Evolutionary conservation across 2,797 vertebrate genomes (phyloP).

Genomic region (Hydrophis major): DNA sequence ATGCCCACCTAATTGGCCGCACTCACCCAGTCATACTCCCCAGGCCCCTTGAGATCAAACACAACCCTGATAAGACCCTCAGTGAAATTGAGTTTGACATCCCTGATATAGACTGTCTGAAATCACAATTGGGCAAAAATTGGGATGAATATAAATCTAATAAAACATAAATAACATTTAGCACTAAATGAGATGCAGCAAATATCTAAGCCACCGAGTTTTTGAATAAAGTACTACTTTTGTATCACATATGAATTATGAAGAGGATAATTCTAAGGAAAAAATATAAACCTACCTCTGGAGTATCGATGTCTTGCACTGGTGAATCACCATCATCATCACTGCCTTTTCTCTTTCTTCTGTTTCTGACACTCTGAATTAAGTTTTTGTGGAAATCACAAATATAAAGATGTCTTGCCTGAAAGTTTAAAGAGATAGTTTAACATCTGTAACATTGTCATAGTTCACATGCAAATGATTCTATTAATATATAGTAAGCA

Average conservation of each 20-base stretch:
- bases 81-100: too few relatives aligned
- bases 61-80: too few relatives aligned
- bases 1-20: too few relatives aligned
- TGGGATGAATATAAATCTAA: background rate
- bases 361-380: conserved; percentile 81
- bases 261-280: background rate
- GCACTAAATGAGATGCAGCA: background rate
- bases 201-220: background rate
- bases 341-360: conserved; percentile 82
- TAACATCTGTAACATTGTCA: background rate
- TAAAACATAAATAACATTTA: background rate
- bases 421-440: conserved; percentile 22
- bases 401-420: conserved; percentile 82
- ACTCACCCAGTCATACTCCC: too few relatives aligned
- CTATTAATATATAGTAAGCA: background rate
- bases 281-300: conserved; percentile 70
- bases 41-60: too few relatives aligned
- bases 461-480: background rate
- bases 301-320: conserved; percentile 77
- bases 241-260: background rate
- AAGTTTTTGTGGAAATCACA: conserved; percentile 83
- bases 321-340: conserved; percentile 82
- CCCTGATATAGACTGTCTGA: too few relatives aligned
- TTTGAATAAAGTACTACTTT: background rate
- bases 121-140: background rate